phyloP scores from a whole-genome alignment of 1,140 invertebrate species.

The Heliconius nattereri region DNA sequence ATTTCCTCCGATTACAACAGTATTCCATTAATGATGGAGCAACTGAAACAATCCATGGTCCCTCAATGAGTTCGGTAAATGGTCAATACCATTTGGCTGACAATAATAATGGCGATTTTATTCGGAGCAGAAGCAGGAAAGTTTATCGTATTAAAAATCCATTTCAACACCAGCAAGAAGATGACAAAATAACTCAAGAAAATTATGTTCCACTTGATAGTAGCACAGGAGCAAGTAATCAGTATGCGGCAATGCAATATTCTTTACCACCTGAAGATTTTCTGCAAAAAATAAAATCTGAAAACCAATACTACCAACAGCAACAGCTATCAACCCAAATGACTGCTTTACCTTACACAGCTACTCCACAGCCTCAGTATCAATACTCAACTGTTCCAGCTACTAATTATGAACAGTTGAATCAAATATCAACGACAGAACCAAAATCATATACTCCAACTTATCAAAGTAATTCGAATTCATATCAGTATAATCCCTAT shows the following conservation, averaged over 20 bases:
- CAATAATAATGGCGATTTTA: slow-evolving; percentile 62
- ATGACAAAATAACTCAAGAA: slow-evolving; percentile 46
- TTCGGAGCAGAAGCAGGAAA: slow-evolving; percentile 59
- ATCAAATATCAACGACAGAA: slow-evolving; percentile 58
- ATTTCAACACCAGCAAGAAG: slow-evolving; percentile 61
- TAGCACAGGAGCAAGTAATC: slow-evolving; percentile 73
- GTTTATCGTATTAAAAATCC: slow-evolving; percentile 75
- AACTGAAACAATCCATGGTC: slow-evolving; percentile 54
- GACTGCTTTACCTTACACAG: slow-evolving; percentile 61
- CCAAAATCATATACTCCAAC: slow-evolving; percentile 57
- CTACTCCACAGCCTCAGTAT: slow-evolving; percentile 69
- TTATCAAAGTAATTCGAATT: slow-evolving; percentile 57
- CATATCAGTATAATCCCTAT: slow-evolving; percentile 61
- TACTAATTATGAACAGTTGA: slow-evolving; percentile 60
- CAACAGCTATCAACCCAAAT: slow-evolving; percentile 59
- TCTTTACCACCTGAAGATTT: slow-evolving; percentile 78
- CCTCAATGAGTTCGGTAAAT: slow-evolving; percentile 61
- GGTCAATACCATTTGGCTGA: slow-evolving; percentile 65
- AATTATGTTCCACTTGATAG: slow-evolving; percentile 59
- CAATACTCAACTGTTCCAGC: slow-evolving; percentile 64
- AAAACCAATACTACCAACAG: slow-evolving; percentile 65
- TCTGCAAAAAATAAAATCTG: slow-evolving; percentile 69
- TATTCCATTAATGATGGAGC: slow-evolving; percentile 59
- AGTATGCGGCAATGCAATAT: slow-evolving; percentile 75
- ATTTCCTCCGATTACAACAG: slow-evolving; percentile 63